Percentiles rank a stretch among this genome's conserved stretches.
Evolutionary conservation across 2,797 vertebrate genomes (phyloP).

Genomic region (Darevskia nairensis): DNA sequence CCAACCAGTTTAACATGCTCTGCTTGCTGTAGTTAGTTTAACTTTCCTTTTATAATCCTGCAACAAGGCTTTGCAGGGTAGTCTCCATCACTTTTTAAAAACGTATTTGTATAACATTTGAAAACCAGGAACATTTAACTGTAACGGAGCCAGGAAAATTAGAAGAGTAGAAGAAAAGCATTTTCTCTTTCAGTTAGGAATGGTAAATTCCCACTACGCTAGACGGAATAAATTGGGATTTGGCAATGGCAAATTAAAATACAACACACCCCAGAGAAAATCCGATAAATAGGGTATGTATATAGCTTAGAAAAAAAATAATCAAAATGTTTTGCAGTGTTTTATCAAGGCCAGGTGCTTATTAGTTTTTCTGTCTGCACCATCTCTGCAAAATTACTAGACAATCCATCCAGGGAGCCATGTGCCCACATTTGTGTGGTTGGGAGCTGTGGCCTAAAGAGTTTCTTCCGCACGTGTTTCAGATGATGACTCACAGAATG

Average conservation of each 20-base stretch:
- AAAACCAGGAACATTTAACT: background rate
- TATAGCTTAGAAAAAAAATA: too few relatives aligned
- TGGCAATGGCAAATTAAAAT: background rate
- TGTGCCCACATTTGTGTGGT: background rate
- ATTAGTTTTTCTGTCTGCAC: too few relatives aligned
- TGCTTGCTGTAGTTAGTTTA: slow-evolving; percentile 13
- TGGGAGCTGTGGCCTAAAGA: background rate
- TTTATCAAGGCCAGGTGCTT: too few relatives aligned
- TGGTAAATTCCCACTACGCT: background rate
- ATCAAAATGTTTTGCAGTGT: too few relatives aligned
- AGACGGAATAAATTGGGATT: background rate
- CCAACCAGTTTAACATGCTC: background rate
- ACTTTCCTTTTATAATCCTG: slow-evolving; percentile 8
- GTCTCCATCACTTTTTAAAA: background rate
- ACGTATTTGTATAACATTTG: background rate
- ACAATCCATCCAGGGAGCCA: background rate
- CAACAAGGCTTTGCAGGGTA: background rate
- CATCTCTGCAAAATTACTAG: background rate
- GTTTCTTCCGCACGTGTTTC: background rate
- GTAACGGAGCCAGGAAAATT: background rate
- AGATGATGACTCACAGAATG: background rate
- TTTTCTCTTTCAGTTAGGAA: background rate
- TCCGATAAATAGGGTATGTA: too few relatives aligned
- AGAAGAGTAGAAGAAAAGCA: background rate
- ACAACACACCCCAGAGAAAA: too few relatives aligned